Evolutionary conservation across 2,113 vertebrate species (phyloP).

Genomic region (Hydrolagus affinis): DNA sequence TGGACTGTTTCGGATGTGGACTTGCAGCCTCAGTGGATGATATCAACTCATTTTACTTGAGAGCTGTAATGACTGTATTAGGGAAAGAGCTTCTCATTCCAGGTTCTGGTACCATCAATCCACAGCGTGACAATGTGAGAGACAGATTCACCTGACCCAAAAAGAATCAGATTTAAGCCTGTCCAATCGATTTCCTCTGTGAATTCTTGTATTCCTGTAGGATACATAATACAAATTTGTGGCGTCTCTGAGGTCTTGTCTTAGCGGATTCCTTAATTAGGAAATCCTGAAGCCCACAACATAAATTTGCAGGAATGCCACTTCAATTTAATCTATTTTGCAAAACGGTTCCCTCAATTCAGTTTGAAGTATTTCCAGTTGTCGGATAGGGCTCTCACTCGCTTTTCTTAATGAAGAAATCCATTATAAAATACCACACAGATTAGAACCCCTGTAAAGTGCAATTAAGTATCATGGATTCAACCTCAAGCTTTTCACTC

Average conservation of each 20-base stretch:
- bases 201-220: background rate
- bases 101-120: background rate
- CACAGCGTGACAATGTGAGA: background rate
- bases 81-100: background rate
- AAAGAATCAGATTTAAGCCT: background rate
- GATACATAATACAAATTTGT: background rate
- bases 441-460: too few species aligned
- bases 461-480: background rate
- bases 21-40: background rate
- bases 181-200: background rate
- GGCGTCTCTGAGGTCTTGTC: background rate
- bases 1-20: too few species aligned
- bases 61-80: background rate
- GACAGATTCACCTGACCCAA: background rate
- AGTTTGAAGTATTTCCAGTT: too few species aligned
- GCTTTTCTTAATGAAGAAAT: too few species aligned
- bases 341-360: too few species aligned
- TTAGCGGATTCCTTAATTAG: too few species aligned
- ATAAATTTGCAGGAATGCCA: too few species aligned
- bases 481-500: background rate
- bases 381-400: too few species aligned
- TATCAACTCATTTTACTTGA: background rate
- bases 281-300: too few species aligned
- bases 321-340: too few species aligned
- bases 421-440: too few species aligned